phyloP scores from a whole-genome alignment of 2,797 vertebrate genomes.

The Cichlasoma orientale region DNA sequence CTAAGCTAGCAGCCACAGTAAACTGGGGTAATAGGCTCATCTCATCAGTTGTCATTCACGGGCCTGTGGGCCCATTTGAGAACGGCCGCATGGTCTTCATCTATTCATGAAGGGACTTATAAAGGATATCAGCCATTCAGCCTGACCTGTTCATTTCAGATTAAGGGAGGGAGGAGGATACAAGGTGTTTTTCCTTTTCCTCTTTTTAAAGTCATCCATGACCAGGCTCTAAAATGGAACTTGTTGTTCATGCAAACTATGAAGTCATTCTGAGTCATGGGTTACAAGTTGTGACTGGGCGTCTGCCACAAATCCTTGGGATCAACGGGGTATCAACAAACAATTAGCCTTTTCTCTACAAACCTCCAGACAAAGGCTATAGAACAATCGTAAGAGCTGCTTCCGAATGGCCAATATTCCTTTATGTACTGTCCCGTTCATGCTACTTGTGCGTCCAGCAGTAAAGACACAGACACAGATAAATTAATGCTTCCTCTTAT shows the following conservation, averaged over 20 bases:
- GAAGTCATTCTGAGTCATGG: constrained; percentile 72
- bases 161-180: constrained; percentile 33
- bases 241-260: constrained; percentile 61
- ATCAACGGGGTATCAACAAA: constrained; percentile 51
- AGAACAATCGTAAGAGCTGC: constrained; percentile 46
- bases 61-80: constrained; percentile 51
- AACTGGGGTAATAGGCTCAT: constrained; percentile 62
- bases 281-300: constrained; percentile 53
- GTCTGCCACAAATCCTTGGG: constrained; percentile 44
- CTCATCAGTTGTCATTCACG: constrained; percentile 66
- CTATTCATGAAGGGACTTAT: constrained; percentile 59
- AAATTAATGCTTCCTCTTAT: constrained; percentile 7
- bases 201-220: constrained; percentile 58
- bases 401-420: constrained; percentile 31
- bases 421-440: constrained; percentile 28
- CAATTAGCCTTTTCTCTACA: constrained; percentile 73
- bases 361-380: constrained; percentile 49
- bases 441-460: neutral
- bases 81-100: constrained; percentile 45
- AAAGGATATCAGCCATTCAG: constrained; percentile 45
- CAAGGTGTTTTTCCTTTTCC: constrained; percentile 16
- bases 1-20: constrained; percentile 62
- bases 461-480: neutral
- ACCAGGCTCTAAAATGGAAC: constrained; percentile 43
- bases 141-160: constrained; percentile 47